Conservation (phyloP, 2,113 vertebrate genomes). For the Chauna torquata region DNA sequence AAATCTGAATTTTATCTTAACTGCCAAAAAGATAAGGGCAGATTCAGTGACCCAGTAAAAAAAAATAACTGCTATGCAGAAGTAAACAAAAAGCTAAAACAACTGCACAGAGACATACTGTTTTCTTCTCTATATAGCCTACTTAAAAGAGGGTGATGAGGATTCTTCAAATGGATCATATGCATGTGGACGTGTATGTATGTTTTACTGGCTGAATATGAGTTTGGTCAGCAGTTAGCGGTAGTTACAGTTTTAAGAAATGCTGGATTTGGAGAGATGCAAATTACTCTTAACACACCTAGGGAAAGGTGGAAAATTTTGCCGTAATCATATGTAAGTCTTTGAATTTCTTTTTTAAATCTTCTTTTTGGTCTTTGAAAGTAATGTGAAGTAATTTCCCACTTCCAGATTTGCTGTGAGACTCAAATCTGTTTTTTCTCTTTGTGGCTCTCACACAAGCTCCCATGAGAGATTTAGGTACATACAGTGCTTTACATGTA, state of each 20-base stretch:
- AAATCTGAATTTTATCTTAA: neutral
- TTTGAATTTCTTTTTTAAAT: neutral
- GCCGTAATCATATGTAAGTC: neutral
- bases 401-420: neutral
- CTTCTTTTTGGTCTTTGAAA: neutral
- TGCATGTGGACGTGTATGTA: neutral
- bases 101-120: neutral
- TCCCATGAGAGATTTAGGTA: neutral
- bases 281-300: neutral
- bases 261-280: neutral
- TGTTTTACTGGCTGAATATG: neutral
- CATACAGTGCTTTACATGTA: neutral
- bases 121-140: neutral
- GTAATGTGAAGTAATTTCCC: neutral
- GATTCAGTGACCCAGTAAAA: neutral
- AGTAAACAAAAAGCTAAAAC: neutral
- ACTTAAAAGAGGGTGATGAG: neutral
- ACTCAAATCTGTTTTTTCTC: neutral
- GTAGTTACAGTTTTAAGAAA: conserved; percentile 2
- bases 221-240: conserved; percentile 6
- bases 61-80: neutral
- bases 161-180: neutral
- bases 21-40: neutral
- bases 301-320: neutral
- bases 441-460: neutral